Percentiles rank a stretch among this genome's conserved stretches.
phyloP scores from a whole-genome alignment of 64 coral and sea anemone species.

The Trachythela sp. region DNA sequence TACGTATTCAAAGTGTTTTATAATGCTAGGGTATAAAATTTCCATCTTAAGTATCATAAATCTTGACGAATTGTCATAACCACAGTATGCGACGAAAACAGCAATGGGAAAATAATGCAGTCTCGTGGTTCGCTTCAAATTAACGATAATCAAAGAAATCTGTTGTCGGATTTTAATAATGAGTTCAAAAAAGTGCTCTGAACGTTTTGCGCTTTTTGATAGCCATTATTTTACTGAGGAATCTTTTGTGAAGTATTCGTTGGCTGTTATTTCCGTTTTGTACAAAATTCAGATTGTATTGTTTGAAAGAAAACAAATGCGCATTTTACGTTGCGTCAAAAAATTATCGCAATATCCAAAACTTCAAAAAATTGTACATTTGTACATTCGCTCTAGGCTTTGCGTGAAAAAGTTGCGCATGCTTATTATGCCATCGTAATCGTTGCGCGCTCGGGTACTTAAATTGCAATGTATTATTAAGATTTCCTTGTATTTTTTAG shows the following conservation, averaged over 20 bases:
- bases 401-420: not conserved
- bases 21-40: slow-evolving; percentile 26
- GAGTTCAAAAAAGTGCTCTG: not conserved
- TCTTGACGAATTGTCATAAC: slow-evolving; percentile 19
- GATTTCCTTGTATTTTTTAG: not conserved
- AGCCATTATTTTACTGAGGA: not conserved
- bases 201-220: not conserved
- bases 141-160: slow-evolving; percentile 11
- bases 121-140: slow-evolving; percentile 5
- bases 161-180: not conserved
- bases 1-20: not conserved
- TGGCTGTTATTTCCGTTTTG: not conserved
- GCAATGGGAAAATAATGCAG: not conserved
- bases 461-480: not conserved
- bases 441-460: not conserved
- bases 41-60: slow-evolving; percentile 25
- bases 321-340: not conserved
- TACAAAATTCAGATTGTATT: not conserved
- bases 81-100: slow-evolving; percentile 25
- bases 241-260: not conserved
- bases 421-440: not conserved
- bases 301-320: not conserved
- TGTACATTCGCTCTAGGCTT: not conserved
- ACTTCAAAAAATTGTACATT: not conserved
- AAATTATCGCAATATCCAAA: not conserved